These are phyloP conservation scores for Brachyptera putata DNA, from an alignment of 2,888 invertebrate species.

Conservation along the genomic window DNA sequence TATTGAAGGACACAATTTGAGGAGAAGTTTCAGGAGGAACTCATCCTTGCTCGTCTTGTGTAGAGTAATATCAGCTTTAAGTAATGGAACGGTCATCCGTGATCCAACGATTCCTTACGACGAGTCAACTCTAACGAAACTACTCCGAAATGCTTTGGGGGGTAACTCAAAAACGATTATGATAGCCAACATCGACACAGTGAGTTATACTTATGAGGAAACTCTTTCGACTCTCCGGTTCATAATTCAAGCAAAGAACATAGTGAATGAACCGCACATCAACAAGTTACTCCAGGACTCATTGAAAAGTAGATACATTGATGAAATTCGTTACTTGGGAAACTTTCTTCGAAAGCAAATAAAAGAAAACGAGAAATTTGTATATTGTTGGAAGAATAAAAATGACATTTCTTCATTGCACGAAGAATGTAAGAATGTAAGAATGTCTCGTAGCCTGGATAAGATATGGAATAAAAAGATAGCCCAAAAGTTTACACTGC, in stretches of 20 bases:
- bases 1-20: constrained; percentile 51
- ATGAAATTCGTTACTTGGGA: no score
- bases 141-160: constrained; percentile 95
- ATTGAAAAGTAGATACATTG: no score
- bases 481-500: no score
- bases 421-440: no score
- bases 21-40: constrained; percentile 57
- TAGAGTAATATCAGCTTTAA: constrained; percentile 56
- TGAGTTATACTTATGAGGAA: constrained; percentile 58
- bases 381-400: no score
- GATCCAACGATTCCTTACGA: constrained; percentile 59
- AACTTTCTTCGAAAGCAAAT: no score
- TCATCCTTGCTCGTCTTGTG: constrained; percentile 55
- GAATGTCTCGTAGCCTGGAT: no score
- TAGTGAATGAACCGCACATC: constrained; percentile 58
- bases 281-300: constrained; percentile 64
- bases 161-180: constrained; percentile 99
- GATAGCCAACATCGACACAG: constrained; percentile 77
- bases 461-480: no score
- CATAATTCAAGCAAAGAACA: constrained; percentile 59
- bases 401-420: no score
- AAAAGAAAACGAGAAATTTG: no score
- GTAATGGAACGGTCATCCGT: constrained; percentile 47
- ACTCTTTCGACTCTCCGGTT: constrained; percentile 54
- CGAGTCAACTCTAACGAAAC: constrained; percentile 86